phyloP scores from a whole-genome alignment of 2,113 vertebrate genomes.

The Nyctibius bracteatus region DNA sequence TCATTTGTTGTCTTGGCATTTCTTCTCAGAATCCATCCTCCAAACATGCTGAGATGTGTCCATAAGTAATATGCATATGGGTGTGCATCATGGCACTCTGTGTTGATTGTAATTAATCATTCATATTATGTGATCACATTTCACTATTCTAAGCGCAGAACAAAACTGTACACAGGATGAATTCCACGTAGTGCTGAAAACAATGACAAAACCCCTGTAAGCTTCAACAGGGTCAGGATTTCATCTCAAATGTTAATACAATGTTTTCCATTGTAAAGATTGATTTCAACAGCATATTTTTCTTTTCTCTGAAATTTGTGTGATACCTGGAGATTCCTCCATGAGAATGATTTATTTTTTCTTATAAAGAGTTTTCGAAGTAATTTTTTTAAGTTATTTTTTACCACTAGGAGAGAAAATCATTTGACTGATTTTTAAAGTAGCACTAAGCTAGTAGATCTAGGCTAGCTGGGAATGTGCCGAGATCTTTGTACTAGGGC shows the following conservation, averaged over 20 bases:
- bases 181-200: neutral
- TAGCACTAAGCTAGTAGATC: neutral
- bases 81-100: neutral
- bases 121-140: neutral
- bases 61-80: slow-evolving; percentile 16
- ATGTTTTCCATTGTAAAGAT: neutral
- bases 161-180: neutral
- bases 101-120: slow-evolving; percentile 4
- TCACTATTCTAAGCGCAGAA: neutral
- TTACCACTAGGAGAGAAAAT: neutral
- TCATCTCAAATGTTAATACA: neutral
- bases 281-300: neutral
- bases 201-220: neutral
- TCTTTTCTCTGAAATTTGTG: neutral
- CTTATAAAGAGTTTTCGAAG: neutral
- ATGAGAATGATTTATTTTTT: neutral
- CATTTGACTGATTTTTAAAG: neutral
- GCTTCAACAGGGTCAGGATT: neutral
- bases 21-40: slow-evolving; percentile 52
- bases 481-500: neutral
- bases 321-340: neutral
- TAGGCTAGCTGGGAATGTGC: neutral
- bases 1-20: slow-evolving; percentile 25
- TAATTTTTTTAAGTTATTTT: neutral
- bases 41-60: slow-evolving; percentile 60